These are phyloP conservation scores for Gryllus bimaculatus DNA, from an alignment of 1,140 invertebrate species.

Conservation along the genomic window DNA sequence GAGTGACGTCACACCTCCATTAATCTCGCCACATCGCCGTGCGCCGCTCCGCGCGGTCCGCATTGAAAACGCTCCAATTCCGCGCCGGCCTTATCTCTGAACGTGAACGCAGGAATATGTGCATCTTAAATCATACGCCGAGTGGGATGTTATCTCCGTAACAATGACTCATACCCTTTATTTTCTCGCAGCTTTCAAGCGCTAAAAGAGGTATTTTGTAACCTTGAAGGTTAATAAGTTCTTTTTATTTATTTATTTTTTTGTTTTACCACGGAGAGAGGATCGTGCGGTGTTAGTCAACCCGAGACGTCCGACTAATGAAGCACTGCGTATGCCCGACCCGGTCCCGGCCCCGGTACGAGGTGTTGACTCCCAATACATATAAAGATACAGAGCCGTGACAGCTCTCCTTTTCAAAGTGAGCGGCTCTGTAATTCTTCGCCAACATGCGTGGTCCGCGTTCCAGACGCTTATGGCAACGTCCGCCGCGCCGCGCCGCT, in stretches of 20 bases:
- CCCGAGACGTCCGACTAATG: neutral
- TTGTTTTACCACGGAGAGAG: neutral
- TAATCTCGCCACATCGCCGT: neutral
- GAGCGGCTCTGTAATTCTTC: neutral
- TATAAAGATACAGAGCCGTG: neutral
- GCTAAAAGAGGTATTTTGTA: constrained; percentile 1
- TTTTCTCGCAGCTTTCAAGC: neutral
- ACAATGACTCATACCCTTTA: neutral
- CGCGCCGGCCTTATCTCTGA: neutral
- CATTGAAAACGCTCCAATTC: neutral
- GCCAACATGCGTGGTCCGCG: neutral
- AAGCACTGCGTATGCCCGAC: neutral
- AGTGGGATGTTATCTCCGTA: neutral
- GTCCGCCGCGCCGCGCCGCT: too few relatives aligned
- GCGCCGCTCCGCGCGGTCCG: neutral
- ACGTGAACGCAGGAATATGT: neutral
- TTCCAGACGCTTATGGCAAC: neutral
- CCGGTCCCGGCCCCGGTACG: too few relatives aligned
- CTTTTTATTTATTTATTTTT: neutral
- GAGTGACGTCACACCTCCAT: neutral
- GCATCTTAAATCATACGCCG: neutral
- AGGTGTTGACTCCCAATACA: neutral
- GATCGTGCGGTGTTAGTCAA: neutral
- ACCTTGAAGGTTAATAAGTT: neutral
- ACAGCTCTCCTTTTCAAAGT: constrained; percentile 4